phyloP scores from a whole-genome alignment of 1,140 invertebrate species.

The Brachionus sp. region DNA sequence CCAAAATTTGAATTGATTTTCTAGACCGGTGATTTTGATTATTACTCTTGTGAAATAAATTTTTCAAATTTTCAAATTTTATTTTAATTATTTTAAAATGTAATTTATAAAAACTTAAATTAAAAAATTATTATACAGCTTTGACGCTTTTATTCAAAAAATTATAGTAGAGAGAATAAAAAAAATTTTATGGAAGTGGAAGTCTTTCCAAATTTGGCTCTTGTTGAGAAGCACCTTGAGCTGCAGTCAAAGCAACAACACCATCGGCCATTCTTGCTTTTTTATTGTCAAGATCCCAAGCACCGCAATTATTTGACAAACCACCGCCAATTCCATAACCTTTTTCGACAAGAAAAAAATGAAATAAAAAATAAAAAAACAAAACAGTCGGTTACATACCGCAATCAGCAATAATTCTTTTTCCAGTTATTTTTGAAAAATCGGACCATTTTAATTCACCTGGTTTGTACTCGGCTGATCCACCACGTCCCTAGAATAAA shows the following conservation, averaged over 20 bases:
- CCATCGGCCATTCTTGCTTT: neutral
- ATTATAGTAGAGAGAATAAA: neutral
- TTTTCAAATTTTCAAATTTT: too few species aligned
- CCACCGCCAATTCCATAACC: constrained; percentile 2
- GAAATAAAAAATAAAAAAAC: neutral
- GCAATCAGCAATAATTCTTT: constrained; percentile 26
- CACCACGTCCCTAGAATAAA: neutral
- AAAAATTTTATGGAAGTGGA: neutral
- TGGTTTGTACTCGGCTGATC: neutral
- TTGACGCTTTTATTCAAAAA: neutral
- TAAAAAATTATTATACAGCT: too few species aligned
- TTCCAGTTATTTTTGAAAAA: neutral
- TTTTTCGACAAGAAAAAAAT: neutral
- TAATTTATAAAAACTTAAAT: too few species aligned
- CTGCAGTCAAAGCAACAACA: neutral
- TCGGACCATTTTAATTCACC: neutral
- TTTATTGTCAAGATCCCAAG: neutral
- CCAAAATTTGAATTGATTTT: neutral
- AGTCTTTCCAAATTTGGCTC: neutral
- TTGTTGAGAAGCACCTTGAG: neutral
- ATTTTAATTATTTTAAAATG: too few species aligned
- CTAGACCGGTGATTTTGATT: neutral
- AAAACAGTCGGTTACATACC: neutral
- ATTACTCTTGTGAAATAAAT: too few species aligned
- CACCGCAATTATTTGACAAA: neutral